phyloP scores from a whole-genome alignment of 2,113 vertebrate species.

The Mesitornis unicolor region DNA sequence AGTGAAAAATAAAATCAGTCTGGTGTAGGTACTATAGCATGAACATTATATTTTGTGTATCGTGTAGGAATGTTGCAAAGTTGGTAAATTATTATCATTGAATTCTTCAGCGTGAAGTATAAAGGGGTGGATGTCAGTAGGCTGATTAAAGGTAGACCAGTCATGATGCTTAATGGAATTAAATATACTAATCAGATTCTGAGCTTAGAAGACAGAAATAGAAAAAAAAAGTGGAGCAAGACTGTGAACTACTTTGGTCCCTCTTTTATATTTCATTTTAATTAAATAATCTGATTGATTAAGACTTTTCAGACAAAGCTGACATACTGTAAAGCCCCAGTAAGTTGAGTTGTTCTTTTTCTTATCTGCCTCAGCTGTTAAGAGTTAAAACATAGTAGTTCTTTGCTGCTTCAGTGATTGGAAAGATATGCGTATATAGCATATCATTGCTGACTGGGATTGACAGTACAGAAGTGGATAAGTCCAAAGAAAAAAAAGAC shows the following conservation, averaged over 20 bases:
- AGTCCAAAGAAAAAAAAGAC: not conserved
- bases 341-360: conserved; percentile 37
- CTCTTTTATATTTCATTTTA: conserved; percentile 50
- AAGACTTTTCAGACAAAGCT: not conserved
- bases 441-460: not conserved
- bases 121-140: conserved; percentile 18
- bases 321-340: not conserved
- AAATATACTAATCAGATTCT: conserved; percentile 86
- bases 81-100: not conserved
- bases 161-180: conserved; percentile 79
- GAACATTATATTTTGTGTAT: not conserved
- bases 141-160: conserved; percentile 67
- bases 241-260: not conserved
- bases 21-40: not conserved
- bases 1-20: not conserved
- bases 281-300: conserved; percentile 11
- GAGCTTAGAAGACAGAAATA: conserved; percentile 84
- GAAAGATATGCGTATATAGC: not conserved
- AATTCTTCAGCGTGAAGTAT: not conserved
- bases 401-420: not conserved
- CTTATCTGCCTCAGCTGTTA: not conserved
- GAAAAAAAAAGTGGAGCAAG: conserved; percentile 80
- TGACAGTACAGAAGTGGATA: not conserved
- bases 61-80: not conserved
- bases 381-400: not conserved